Percentiles rank a stretch among this genome's conserved stretches.
Conservation (phyloP, 2,888 invertebrate genomes). For the Ypsolopha scabrella region DNA sequence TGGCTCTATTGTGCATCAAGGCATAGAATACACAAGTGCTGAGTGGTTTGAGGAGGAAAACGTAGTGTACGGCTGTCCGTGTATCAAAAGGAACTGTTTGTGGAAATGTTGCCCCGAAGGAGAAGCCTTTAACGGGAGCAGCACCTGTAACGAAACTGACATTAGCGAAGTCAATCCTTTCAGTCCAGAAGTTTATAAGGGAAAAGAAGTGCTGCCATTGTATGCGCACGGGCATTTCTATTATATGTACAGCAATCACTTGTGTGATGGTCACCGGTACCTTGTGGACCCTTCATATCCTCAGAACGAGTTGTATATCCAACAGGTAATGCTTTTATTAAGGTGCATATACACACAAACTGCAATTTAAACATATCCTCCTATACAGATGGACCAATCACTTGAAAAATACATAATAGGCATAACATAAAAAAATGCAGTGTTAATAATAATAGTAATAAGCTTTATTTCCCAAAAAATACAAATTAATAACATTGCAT, state of each 20-base stretch:
- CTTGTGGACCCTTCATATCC: constrained; percentile 26
- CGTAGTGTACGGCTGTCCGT: constrained; percentile 42
- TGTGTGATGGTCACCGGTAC: constrained; percentile 35
- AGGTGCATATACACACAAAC: too few species aligned
- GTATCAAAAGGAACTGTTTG: constrained; percentile 39
- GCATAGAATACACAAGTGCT: constrained; percentile 32
- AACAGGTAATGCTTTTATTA: constrained; percentile 32
- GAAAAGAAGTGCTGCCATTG: constrained; percentile 21
- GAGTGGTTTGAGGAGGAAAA: constrained; percentile 37
- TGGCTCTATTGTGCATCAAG: constrained; percentile 35
- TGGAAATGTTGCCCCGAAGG: constrained; percentile 44
- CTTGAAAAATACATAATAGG: too few species aligned
- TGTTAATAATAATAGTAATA: too few species aligned
- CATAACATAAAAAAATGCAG: too few species aligned
- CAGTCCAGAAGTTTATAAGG: constrained; percentile 40
- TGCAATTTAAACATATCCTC: too few species aligned
- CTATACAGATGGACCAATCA: too few species aligned
- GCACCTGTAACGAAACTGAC: constrained; percentile 26
- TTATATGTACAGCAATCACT: constrained; percentile 27
- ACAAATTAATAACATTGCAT: too few species aligned
- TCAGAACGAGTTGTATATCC: constrained; percentile 36
- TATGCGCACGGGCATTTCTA: constrained; percentile 37
- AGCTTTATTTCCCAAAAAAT: too few species aligned
- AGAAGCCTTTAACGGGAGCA: constrained; percentile 22
- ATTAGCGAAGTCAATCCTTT: constrained; percentile 33